A percentile compares a stretch with the other conserved stretches of the same genome.
Conservation (phyloP, 2,888 invertebrate species). For the Acanthacorydalis orientalis region DNA sequence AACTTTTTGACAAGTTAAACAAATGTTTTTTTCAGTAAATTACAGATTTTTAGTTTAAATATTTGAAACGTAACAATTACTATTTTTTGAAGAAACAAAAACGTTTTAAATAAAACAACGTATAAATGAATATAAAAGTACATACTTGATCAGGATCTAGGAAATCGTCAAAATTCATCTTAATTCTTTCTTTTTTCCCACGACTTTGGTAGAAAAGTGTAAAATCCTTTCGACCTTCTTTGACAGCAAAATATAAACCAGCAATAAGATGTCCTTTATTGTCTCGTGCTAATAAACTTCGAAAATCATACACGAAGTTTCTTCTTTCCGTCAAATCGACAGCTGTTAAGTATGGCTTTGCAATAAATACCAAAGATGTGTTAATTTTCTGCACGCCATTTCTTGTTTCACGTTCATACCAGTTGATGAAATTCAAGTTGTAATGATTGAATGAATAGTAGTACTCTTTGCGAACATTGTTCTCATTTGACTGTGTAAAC, state of each 20-base stretch:
- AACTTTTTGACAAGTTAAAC: too few relatives aligned
- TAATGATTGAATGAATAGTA: slow-evolving; percentile 55
- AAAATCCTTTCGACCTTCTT: slow-evolving; percentile 38
- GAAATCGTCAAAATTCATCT: slow-evolving; percentile 58
- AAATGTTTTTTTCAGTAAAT: too few relatives aligned
- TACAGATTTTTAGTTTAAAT: too few relatives aligned
- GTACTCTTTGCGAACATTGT: slow-evolving; percentile 64
- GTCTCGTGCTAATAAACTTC: slow-evolving; percentile 65
- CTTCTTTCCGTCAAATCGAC: slow-evolving; percentile 78
- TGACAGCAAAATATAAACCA: slow-evolving; percentile 71
- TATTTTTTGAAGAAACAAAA: not conserved
- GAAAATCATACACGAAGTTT: slow-evolving; percentile 70
- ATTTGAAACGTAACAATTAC: too few relatives aligned
- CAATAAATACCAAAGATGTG: slow-evolving; percentile 63
- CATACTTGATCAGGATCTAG: slow-evolving; percentile 37
- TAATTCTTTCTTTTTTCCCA: slow-evolving; percentile 46
- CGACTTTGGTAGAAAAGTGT: slow-evolving; percentile 65
- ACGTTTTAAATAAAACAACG: not conserved
- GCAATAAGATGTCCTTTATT: slow-evolving; percentile 69
- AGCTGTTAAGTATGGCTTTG: slow-evolving; percentile 61
- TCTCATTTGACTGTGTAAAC: slow-evolving; percentile 69
- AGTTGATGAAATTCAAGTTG: slow-evolving; percentile 63
- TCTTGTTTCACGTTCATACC: slow-evolving; percentile 66
- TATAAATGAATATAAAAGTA: not conserved
- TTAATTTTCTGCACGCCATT: slow-evolving; percentile 33